Conservation (phyloP, 2,113 vertebrate genomes). For the Vireo altiloquus region DNA sequence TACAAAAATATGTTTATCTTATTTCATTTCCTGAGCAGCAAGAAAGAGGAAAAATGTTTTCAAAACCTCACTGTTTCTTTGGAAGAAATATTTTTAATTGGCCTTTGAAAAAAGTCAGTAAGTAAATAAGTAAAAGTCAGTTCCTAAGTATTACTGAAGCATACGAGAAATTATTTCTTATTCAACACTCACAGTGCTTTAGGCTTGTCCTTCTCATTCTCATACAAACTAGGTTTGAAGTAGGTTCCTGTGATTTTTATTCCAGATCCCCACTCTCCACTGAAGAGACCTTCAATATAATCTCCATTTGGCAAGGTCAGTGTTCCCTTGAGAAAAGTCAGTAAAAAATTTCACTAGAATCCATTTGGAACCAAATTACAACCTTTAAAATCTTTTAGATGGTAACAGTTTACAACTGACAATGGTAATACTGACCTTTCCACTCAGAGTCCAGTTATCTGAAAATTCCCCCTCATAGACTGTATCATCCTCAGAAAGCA, state of each 20-base stretch:
- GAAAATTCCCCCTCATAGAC: constrained; percentile 95
- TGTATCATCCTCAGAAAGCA: constrained; percentile 96
- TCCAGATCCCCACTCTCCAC: constrained; percentile 92
- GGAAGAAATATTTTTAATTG: neutral
- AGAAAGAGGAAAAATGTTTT: neutral
- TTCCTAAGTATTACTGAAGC: neutral
- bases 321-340: constrained; percentile 75
- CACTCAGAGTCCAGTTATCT: constrained; percentile 94
- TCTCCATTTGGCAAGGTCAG: constrained; percentile 92
- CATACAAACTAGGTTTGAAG: constrained; percentile 91
- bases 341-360: neutral
- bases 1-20: neutral
- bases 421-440: constrained; percentile 80
- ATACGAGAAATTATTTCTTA: neutral
- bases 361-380: neutral
- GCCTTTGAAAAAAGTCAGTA: neutral
- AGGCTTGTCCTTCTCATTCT: constrained; percentile 85
- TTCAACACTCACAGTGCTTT: constrained; percentile 79
- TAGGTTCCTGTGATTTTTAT: constrained; percentile 94
- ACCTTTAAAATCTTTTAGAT: neutral
- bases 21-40: neutral
- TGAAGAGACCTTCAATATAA: constrained; percentile 93
- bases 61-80: neutral
- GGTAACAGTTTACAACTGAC: neutral
- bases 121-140: too few species aligned